phyloP scores from a whole-genome alignment of 1,140 invertebrate genomes.

The Meloidogyne chitwoodi region DNA sequence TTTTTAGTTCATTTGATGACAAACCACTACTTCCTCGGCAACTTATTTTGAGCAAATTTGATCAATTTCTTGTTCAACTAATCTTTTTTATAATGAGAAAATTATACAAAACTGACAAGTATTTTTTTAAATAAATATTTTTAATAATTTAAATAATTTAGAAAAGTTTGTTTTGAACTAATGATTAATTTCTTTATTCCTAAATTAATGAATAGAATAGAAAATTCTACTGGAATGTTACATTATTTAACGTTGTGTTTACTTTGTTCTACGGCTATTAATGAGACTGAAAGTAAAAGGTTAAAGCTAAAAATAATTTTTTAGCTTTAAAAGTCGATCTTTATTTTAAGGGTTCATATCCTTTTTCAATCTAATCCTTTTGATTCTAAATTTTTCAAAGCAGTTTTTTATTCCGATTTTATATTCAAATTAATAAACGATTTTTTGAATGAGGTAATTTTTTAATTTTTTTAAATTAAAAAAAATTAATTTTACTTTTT shows the following conservation, averaged over 20 bases:
- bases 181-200: slow-evolving; percentile 5
- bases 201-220: slow-evolving; percentile 3
- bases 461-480: background rate
- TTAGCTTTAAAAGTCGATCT: background rate
- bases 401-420: background rate
- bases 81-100: background rate
- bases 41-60: background rate
- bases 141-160: background rate
- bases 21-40: background rate
- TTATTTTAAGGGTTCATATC: background rate
- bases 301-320: no score
- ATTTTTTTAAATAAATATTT: background rate
- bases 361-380: background rate
- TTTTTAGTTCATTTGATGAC: background rate
- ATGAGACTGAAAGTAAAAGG: background rate
- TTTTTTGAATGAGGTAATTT: background rate
- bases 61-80: slow-evolving; percentile 10
- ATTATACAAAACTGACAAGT: background rate
- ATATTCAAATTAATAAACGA: background rate
- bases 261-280: slow-evolving; percentile 3
- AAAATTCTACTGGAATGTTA: background rate
- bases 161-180: slow-evolving; percentile 10
- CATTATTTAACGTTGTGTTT: background rate
- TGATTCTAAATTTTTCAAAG: background rate
- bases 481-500: background rate